A percentile compares a stretch with the other conserved stretches of the same genome.
Conservation (phyloP, 2,888 invertebrate genomes). For the Parnassius mnemosyne region DNA sequence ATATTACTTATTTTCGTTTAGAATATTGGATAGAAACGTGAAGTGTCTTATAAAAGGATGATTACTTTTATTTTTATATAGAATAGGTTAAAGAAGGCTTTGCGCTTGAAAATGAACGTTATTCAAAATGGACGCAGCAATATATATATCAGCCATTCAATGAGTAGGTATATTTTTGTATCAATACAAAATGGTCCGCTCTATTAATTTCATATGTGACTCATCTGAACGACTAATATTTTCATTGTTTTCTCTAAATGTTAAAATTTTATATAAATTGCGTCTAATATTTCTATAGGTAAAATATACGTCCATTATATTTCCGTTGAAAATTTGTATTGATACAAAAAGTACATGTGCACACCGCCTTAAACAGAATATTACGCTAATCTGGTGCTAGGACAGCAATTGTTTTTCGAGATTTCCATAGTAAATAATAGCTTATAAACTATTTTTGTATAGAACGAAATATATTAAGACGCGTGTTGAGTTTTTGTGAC, state of each 20-base stretch:
- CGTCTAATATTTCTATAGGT: too few relatives aligned
- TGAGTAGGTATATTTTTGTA: conserved; percentile 5
- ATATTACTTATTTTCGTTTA: conserved; percentile 18
- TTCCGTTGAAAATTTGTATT: background rate
- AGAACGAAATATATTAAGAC: conserved; percentile 24
- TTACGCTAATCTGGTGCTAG: conserved; percentile 24
- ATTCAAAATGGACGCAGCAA: conserved; percentile 10
- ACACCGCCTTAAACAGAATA: conserved; percentile 15
- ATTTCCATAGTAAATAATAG: conserved; percentile 19
- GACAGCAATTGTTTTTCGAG: conserved; percentile 11
- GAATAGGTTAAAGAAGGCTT: conserved; percentile 2
- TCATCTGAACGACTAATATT: too few relatives aligned
- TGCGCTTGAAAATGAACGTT: conserved; percentile 13
- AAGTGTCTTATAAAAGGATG: conserved; percentile 5
- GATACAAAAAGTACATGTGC: conserved; percentile 3
- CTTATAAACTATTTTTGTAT: conserved; percentile 23
- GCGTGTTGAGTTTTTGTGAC: conserved; percentile 22
- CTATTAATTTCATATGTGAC: too few relatives aligned
- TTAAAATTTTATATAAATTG: too few relatives aligned
- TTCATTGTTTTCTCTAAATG: too few relatives aligned
- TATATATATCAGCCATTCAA: background rate
- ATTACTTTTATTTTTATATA: conserved; percentile 23
- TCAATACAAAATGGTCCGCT: background rate
- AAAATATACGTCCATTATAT: background rate
- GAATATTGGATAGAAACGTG: conserved; percentile 9